These are phyloP conservation scores for Rhagologus leucostigma DNA, from an alignment of 2,113 vertebrate species.

Conservation along the genomic window DNA sequence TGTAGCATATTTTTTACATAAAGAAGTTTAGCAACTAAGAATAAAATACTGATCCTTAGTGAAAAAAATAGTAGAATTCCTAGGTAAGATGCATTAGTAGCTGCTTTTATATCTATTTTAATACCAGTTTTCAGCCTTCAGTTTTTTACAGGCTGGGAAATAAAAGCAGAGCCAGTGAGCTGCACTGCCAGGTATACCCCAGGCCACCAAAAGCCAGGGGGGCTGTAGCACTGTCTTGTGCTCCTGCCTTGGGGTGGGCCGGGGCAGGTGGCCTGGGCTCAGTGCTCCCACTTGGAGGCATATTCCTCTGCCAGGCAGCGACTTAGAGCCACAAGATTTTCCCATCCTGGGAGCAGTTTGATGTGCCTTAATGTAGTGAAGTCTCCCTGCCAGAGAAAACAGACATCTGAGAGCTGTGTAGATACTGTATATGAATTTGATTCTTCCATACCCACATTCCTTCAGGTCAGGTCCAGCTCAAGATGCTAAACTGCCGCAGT, in stretches of 20 bases:
- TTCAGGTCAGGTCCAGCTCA: background rate
- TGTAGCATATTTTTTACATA: background rate
- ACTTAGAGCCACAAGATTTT: background rate
- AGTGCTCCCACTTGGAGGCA: background rate
- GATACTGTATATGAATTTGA: background rate
- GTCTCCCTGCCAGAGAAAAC: background rate
- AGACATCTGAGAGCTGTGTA: background rate
- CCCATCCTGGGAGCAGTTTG: background rate
- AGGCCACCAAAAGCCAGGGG: background rate
- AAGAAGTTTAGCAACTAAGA: background rate
- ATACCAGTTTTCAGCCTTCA: background rate
- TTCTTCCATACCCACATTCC: background rate
- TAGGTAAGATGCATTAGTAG: background rate
- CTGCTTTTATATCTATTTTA: background rate
- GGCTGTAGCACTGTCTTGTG: fast-evolving
- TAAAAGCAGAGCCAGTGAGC: background rate
- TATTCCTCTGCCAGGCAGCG: background rate
- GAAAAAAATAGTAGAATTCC: background rate
- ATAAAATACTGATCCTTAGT: background rate
- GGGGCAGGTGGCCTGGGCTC: background rate
- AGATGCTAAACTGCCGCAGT: background rate
- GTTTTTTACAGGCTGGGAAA: background rate
- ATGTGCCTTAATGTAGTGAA: background rate
- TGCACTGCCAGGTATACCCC: background rate
- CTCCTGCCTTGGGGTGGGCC: background rate